Conservation (phyloP, 2,888 invertebrate genomes). For the Aphodius granarius region DNA sequence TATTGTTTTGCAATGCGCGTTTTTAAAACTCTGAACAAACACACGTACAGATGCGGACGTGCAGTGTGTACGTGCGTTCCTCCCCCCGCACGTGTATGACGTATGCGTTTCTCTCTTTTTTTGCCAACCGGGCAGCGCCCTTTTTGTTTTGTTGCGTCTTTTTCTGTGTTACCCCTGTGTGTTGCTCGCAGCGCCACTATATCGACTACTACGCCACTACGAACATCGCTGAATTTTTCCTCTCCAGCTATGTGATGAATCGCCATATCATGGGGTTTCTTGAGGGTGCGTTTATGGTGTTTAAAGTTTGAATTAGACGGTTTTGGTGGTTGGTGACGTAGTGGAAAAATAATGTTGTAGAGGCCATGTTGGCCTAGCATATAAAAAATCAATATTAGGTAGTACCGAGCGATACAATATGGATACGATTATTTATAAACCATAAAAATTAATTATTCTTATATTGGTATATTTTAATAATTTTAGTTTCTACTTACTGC, state of each 20-base stretch:
- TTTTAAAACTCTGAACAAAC: constrained; percentile 56
- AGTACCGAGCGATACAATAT: too few species aligned
- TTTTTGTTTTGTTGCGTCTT: constrained; percentile 20
- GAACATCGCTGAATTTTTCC: neutral
- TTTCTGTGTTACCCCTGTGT: constrained; percentile 20
- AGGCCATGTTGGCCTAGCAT: neutral
- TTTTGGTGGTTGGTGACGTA: neutral
- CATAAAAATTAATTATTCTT: too few species aligned
- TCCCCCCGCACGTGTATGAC: constrained; percentile 28
- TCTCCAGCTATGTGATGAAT: neutral
- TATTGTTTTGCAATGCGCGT: constrained; percentile 58
- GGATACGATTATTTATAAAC: too few species aligned
- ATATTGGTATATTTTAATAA: too few species aligned
- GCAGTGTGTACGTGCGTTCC: neutral
- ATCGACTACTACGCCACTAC: neutral
- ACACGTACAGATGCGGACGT: constrained; percentile 30
- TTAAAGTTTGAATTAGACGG: neutral
- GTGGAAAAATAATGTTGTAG: neutral
- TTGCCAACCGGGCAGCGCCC: constrained; percentile 14
- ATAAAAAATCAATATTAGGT: neutral
- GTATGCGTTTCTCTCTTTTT: constrained; percentile 30
- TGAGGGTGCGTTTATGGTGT: neutral
- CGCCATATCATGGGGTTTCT: neutral
- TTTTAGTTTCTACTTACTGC: too few species aligned
- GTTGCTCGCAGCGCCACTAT: constrained; percentile 19